These are phyloP conservation scores for Chrysopa pallens DNA, from an alignment of 1,140 invertebrate genomes.

Conservation along the genomic window DNA sequence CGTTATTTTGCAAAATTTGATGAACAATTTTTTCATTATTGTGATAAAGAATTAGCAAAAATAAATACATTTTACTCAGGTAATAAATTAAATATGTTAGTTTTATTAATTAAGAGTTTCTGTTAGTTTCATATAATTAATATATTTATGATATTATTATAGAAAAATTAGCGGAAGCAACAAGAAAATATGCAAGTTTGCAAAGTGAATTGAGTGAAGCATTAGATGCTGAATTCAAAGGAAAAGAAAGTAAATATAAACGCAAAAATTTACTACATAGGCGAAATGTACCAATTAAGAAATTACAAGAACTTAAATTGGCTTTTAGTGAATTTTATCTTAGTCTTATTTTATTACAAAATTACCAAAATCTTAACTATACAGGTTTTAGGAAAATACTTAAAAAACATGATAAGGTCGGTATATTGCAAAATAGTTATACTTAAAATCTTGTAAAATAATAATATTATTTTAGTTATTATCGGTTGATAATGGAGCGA, in stretches of 20 bases:
- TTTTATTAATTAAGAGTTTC: not conserved
- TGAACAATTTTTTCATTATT: constrained; percentile 88
- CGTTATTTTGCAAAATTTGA: constrained; percentile 90
- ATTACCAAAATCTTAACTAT: constrained; percentile 91
- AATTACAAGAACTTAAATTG: constrained; percentile 86
- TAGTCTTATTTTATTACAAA: constrained; percentile 81
- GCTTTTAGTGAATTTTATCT: constrained; percentile 99
- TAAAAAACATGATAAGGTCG: constrained; percentile 99
- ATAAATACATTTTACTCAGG: constrained; percentile 95
- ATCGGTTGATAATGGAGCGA: constrained; percentile 50
- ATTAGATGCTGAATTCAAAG: constrained; percentile 44
- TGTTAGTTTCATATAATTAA: not conserved
- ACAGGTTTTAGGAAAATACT: constrained; percentile 98
- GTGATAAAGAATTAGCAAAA: constrained; percentile 88
- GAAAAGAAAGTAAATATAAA: constrained; percentile 31
- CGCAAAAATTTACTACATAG: constrained; percentile 23
- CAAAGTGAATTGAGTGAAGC: constrained; percentile 73
- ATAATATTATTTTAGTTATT: constrained; percentile 33
- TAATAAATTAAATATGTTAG: constrained; percentile 18
- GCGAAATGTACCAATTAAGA: constrained; percentile 44
- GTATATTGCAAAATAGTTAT: constrained; percentile 4
- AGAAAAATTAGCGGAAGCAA: constrained; percentile 97
- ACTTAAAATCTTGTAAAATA: constrained; percentile 1
- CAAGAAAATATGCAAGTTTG: constrained; percentile 79
- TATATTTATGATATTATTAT: constrained; percentile 10